Base-by-base conservation (phyloP, 2,113 vertebrate genomes). In the Ranitomeya variabilis region DNA sequence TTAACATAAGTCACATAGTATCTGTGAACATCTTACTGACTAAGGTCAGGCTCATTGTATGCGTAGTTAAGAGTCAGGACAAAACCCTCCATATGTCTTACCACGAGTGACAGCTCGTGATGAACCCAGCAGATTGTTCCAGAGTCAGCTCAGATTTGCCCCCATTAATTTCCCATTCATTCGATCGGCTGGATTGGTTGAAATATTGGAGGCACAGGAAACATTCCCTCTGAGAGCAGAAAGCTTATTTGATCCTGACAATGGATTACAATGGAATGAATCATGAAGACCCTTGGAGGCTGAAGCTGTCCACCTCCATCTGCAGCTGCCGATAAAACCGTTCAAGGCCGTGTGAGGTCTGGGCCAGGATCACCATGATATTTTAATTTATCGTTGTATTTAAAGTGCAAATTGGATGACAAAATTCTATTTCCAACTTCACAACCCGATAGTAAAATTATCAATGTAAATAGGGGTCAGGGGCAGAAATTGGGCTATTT, bases 311-410 rank as follows among this genome's bases (percentile, higher is more conserved):
- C 52, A 52, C 69, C 87, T 88, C 16, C 87, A 64, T 76, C 80
- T 89, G 87, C 71, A 31, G n/a, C 37, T 76, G 87, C 67, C 23
- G 80, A 88, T 88, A 88, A 83, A 88, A 76, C 37, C 60, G 9
- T 83, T 80, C 66, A 76, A 83, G 57, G 69, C 71, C 3, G 45
- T 19, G 14, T 10, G n/a, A 57, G 79, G 66, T 12, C n/a, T 26
- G 16, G 19, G 19, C n/a, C 13, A 26, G 31, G 18, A 18, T 21
- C 59, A 1, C 21, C 16, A 26, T 55, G 87, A 60, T 64, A 64
- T 26, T 31, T 31, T 37, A 64, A 88, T 88, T 66, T 83, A 88
- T 77, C 12, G 80, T 77, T 37, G 13, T 59, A 73, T 55, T 88
- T 60, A 77, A 66, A 76, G 55, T 76, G 57, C 80, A 83, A 83